These are phyloP conservation scores for Drosophila kokeensis DNA, from an alignment of 2,888 invertebrate genomes.

Conservation along the genomic window DNA sequence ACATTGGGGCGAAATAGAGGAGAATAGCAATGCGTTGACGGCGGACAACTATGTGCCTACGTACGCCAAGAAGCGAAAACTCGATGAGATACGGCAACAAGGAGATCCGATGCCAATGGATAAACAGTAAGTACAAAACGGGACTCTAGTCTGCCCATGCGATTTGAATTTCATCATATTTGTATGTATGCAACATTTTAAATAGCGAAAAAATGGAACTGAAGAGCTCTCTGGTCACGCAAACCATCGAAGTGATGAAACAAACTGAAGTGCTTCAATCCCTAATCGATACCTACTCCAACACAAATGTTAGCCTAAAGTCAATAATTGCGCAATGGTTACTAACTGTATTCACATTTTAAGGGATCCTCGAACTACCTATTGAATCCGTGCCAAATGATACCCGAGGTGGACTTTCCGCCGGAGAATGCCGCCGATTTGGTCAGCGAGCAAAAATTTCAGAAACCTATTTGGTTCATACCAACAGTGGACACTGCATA, in stretches of 20 bases:
- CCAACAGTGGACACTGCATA: constrained; percentile 82
- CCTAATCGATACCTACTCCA: constrained; percentile 84
- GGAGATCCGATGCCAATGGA: constrained; percentile 44
- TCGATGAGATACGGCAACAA: constrained; percentile 69
- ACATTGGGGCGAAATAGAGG: constrained; percentile 60
- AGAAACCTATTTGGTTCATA: constrained; percentile 84
- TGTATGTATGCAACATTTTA: not conserved
- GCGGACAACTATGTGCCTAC: constrained; percentile 62
- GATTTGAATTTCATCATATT: not conserved
- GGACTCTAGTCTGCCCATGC: not conserved
- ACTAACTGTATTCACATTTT: constrained; percentile 6
- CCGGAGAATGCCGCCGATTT: constrained; percentile 83
- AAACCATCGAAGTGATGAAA: constrained; percentile 85
- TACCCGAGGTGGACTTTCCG: constrained; percentile 84
- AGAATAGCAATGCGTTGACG: constrained; percentile 32
- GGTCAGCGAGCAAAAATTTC: constrained; percentile 80
- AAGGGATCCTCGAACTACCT: constrained; percentile 83
- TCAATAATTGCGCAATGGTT: not conserved
- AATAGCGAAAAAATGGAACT: constrained; percentile 75
- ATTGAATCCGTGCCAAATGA: constrained; percentile 83
- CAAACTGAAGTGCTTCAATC: constrained; percentile 84
- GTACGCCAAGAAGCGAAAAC: constrained; percentile 65
- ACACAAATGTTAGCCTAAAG: constrained; percentile 78
- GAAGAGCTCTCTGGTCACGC: constrained; percentile 83
- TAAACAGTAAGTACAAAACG: constrained; percentile 53